Conservation (phyloP, 1,140 invertebrate species). For the Magallana ariakensis region DNA sequence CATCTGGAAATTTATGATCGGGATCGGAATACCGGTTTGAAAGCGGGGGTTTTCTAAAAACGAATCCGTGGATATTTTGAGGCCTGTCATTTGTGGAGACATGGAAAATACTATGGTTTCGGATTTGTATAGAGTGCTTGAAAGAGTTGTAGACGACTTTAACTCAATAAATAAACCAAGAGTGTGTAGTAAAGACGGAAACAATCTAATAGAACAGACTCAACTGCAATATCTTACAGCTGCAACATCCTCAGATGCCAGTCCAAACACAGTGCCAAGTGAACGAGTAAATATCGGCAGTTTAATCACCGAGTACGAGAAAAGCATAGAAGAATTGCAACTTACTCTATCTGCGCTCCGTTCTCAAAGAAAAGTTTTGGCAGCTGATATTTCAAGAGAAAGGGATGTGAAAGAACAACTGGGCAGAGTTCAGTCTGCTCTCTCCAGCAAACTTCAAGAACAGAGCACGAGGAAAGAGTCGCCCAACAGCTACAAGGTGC, state of each 20-base stretch:
- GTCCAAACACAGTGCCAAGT: not conserved
- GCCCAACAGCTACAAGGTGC: not conserved
- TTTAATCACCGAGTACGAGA: not conserved
- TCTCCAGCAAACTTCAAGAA: not conserved
- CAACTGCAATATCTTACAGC: not conserved
- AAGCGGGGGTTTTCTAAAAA: not conserved
- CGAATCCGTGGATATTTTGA: too few species aligned
- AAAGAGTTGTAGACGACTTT: not conserved
- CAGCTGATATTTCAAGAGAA: not conserved
- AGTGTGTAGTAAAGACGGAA: not conserved
- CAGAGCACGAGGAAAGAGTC: slow-evolving; percentile 11
- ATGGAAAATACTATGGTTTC: not conserved
- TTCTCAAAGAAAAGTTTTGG: slow-evolving; percentile 22
- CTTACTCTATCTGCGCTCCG: not conserved
- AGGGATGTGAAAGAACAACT: not conserved
- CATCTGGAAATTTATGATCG: not conserved
- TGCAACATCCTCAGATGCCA: not conserved
- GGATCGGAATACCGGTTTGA: not conserved
- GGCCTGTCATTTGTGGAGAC: not conserved
- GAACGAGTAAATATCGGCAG: not conserved
- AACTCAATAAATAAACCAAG: not conserved
- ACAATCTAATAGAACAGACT: not conserved
- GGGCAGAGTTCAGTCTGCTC: not conserved
- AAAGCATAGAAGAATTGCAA: slow-evolving; percentile 26
- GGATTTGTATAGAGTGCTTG: not conserved